Base-by-base conservation (phyloP, 1,140 invertebrate genomes). In the Stegodyphus mimosarum region DNA sequence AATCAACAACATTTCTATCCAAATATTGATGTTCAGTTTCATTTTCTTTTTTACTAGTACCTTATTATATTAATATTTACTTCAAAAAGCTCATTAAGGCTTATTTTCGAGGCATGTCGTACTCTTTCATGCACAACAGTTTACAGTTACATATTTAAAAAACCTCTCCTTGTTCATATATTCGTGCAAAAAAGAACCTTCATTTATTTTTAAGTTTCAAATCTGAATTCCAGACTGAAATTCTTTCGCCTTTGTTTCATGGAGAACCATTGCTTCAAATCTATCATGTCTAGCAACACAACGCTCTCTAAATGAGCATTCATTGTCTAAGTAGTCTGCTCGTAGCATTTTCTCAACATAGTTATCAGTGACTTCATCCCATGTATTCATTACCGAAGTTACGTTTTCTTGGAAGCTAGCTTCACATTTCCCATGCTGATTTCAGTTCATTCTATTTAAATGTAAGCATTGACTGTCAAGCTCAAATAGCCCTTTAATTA, bases 311-410 rank as follows among this genome's bases (percentile, higher is more conserved):
- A 74, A 74, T 74, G 50, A 74, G 72, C 11, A 74, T 49, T 74
- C 50, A 9, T 74, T 74, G 50, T 74, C 50, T 49, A 74, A 10
- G 72, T 74, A 74, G 72, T 49, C 72, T 53, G 72, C 50, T 74
- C 72, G 50, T 74, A 74, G 50, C 18, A 18, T 49, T 9, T 74
- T 74, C 9, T 11, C 18, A 74, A 74, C 18, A 74, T 49, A 74
- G 72, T 15, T 53, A 49, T 74, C 72, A 49, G 72, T 74, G 50
- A 70, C 17, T 70, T 70, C 17, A 33, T 70, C 18, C 67, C 67
- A 70, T 70, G 67, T 10, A 33, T 70, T 70, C 18, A 9, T 70
- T 17, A 70, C 67, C 67, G 7, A 70, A 11, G 67, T 70, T 33
- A 70, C 18, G 18, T 10, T 33, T 33, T 70, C 18, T 70, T 70